phyloP scores from a whole-genome alignment of 2,888 invertebrate genomes.

The Pomacea canaliculata region DNA sequence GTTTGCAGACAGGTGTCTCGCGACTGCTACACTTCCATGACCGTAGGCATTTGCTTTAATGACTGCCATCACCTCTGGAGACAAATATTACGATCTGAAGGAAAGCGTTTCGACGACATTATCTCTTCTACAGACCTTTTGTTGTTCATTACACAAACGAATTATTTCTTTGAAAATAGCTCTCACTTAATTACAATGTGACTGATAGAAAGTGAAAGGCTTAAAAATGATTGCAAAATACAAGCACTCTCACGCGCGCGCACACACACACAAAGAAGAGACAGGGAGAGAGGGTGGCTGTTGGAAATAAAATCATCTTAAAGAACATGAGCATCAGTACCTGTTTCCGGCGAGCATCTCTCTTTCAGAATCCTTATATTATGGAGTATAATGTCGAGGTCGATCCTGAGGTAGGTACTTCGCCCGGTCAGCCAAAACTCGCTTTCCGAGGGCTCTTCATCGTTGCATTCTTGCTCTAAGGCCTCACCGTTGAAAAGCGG shows the following conservation, averaged over 20 bases:
- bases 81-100: background rate
- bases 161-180: no score
- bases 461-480: no score
- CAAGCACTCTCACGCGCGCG: conserved; percentile 3
- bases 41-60: conserved; percentile 56
- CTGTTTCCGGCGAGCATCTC: conserved; percentile 35
- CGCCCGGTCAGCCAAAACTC: conserved; percentile 37
- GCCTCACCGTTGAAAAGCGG: no score
- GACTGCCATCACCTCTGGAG: conserved; percentile 52
- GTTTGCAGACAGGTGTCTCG: conserved; percentile 40
- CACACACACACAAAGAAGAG: conserved; percentile 1
- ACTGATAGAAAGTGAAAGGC: no score
- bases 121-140: background rate
- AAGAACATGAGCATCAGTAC: conserved; percentile 23
- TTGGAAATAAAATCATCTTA: background rate
- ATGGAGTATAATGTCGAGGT: conserved; percentile 42
- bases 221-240: background rate
- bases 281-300: background rate
- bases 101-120: background rate
- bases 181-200: no score
- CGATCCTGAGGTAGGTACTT: conserved; percentile 40
- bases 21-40: conserved; percentile 50
- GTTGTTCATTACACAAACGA: no score
- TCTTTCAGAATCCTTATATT: conserved; percentile 40
- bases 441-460: no score